A percentile compares a stretch with the other conserved stretches of the same genome.
Conservation (phyloP, 2,797 vertebrate species). For the Pangasius krempfi region DNA sequence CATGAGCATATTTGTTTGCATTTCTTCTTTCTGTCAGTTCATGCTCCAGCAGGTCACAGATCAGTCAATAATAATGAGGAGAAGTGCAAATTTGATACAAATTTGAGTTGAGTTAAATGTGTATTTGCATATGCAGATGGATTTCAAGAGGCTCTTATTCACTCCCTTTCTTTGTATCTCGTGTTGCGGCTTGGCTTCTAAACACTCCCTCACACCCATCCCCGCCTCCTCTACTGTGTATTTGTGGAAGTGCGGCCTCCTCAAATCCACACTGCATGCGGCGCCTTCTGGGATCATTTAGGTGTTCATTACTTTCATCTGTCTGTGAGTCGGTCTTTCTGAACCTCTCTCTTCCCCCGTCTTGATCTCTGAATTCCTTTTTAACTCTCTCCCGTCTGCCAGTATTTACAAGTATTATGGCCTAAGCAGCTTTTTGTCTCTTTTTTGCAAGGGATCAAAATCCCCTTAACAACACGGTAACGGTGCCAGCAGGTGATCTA, state of each 20-base stretch:
- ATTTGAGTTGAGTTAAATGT: slow-evolving; percentile 22
- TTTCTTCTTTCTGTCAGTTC: slow-evolving; percentile 51
- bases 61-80: background rate
- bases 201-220: background rate
- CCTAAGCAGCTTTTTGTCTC: slow-evolving; percentile 52
- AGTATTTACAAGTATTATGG: slow-evolving; percentile 11
- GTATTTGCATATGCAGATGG: slow-evolving; percentile 41
- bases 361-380: slow-evolving; percentile 23
- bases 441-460: slow-evolving; percentile 41
- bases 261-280: background rate
- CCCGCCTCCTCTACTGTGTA: background rate
- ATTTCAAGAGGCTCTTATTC: slow-evolving; percentile 12
- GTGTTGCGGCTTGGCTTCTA: background rate
- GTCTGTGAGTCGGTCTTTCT: slow-evolving; percentile 23
- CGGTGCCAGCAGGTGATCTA: slow-evolving; percentile 50
- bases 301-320: slow-evolving; percentile 33
- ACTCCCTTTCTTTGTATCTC: slow-evolving; percentile 19
- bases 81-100: slow-evolving; percentile 42
- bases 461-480: slow-evolving; percentile 55
- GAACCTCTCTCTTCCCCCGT: background rate
- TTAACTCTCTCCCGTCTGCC: background rate
- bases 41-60: slow-evolving; percentile 49
- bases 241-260: slow-evolving; percentile 13
- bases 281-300: slow-evolving; percentile 25
- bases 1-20: background rate